phyloP scores from a whole-genome alignment of 2,888 invertebrate species.

The Diplolepis rosae region DNA sequence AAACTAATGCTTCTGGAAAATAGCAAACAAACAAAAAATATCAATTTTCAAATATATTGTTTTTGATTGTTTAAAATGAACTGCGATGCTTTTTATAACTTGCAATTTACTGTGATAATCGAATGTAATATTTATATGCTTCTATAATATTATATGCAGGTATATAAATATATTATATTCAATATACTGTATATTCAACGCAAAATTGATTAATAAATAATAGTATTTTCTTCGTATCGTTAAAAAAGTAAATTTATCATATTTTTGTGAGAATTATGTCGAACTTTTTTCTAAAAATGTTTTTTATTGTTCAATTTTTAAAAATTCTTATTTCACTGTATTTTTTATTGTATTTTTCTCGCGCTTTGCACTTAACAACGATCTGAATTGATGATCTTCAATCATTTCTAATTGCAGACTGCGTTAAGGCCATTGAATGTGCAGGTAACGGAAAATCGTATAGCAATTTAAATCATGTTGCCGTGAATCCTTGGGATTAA shows the following conservation, averaged over 20 bases:
- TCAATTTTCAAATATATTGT: background rate
- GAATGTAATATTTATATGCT: too few species aligned
- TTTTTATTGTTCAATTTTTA: background rate
- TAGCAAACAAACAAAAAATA: background rate
- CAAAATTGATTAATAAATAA: too few species aligned
- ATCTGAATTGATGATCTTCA: constrained; percentile 10
- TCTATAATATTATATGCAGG: background rate
- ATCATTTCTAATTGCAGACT: constrained; percentile 12
- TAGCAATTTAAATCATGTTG: constrained; percentile 1
- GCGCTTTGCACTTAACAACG: background rate
- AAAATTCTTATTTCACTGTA: background rate
- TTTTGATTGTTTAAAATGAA: background rate
- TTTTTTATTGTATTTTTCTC: background rate
- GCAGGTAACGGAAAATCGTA: constrained; percentile 23
- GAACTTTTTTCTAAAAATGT: background rate
- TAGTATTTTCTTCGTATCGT: too few species aligned
- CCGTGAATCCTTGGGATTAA: constrained; percentile 23
- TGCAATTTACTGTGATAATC: background rate
- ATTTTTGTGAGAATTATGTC: too few species aligned
- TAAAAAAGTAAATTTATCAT: too few species aligned
- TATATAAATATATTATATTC: background rate
- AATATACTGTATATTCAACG: too few species aligned
- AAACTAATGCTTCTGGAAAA: background rate
- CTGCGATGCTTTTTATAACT: background rate
- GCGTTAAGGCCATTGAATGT: constrained; percentile 22